Base-by-base conservation (phyloP, 2,888 invertebrate species). In the Dinocampus coccinellae region DNA sequence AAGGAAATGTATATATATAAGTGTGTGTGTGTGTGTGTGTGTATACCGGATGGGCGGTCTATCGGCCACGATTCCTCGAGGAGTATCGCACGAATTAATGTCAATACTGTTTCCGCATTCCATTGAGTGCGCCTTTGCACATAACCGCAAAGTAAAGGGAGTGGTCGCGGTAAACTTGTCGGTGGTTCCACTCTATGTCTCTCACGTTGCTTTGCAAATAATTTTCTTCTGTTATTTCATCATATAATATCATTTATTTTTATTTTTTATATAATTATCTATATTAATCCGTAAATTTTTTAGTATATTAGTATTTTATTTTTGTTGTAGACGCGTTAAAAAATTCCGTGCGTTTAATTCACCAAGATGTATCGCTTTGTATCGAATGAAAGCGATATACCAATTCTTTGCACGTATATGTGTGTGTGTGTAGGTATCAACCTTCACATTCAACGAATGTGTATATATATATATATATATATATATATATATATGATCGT, bases 41-140 rank as follows among this genome's bases (percentile, higher is more conserved):
- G 26, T 55, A 55, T 6, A 34, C 67, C 42, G 67, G 52, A 63
- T 29, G 69, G 67, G 62, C 63, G 55, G 52, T 61, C 62, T 60
- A 70, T 64, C 64, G 61, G 67, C 52, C 68, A 70, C 64, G 70
- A 73, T 70, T 72, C 65, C 67, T 69, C 60, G 65, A 63, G 53
- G 70, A 69, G 75, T 73, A 77, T 75, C 69, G 74, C 75, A 72
- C 77, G 75, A 81, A 80, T 81, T 81, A 79, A 82, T 81, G 80
- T 82, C 83, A 82, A 81, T 79, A 77, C 75, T 76, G 83, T 81
- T 47, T 81, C 81, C 81, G 81, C 81, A 80, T 84, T 83, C 82
- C 79, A 69, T 66, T 57, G 76, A 73, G 76, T 75, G 52, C 52
- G n/a, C 29, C 42, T 60, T n/a, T 61, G 47, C 52, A 61, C 57